Base-by-base conservation (phyloP, 2,797 vertebrate species). In the Rhodeus uyekii region DNA sequence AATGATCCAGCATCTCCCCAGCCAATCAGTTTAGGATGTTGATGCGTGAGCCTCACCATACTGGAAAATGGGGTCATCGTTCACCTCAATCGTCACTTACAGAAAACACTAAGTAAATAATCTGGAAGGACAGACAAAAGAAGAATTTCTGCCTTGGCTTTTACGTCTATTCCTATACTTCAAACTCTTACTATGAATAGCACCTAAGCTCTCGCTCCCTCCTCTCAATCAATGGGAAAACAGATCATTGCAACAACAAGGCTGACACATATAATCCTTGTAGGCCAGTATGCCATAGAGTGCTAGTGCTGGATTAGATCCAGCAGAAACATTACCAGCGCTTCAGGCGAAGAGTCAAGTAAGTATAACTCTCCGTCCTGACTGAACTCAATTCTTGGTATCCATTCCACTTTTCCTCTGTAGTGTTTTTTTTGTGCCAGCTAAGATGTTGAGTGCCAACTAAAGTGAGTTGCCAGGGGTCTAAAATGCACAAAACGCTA, bases 61-160 rank as follows among this genome's bases (percentile, higher is more conserved):
- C 53, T 81, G 64, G 42, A 87, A 90, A 92, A 92, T 83, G 82
- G 86, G 89, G 88, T 46, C 88, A 88, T 80, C 7, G 71, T 69
- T 82, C 88, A 79, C 38, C 48, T 76, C 76, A 60, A 83, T 76
- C 42, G 81, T 84, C 85, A 89, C 87, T 88, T 63, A 75, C 84
- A 86, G 84, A 83, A 64, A 65, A 84, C 83, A 64, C 87, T 85
- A 85, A 82, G 61, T 42, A 76, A 78, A 75, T 88, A 84, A 86
- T 82, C 18, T 74, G 79, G 38, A 71, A 84, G 83, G 55, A 86
- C 64, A 90, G 86, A 87, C 87, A 84, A 82, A 63, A 88, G 83
- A 78, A 80, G 65, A 58, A 58, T 78, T 77, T 80, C 84, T 82
- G 78, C 86, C 87, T 81, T 77, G 44, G 24, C 46, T 61, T 67